Evolutionary conservation across 2,888 invertebrate genomes (phyloP).

Genomic region (Gymnoscelis rufifasciata): DNA sequence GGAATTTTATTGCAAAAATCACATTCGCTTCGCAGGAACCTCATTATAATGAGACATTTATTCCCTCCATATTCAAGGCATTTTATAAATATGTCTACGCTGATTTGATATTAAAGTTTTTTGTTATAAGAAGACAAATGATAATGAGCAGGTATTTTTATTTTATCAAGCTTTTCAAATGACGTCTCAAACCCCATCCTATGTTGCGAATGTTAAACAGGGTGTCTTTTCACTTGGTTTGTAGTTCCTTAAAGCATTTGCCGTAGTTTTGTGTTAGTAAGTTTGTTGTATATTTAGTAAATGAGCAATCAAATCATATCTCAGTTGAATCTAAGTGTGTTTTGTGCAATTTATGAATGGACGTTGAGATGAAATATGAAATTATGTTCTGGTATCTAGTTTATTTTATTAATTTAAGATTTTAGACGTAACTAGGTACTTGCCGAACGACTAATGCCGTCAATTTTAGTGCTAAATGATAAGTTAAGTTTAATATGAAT

Average conservation of each 20-base stretch:
- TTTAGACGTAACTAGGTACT: conserved; percentile 20
- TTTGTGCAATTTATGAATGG: conserved; percentile 23
- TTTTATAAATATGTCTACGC: no score
- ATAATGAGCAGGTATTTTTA: no score
- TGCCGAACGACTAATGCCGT: conserved; percentile 22
- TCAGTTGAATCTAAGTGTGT: conserved; percentile 26
- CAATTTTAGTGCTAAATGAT: conserved; percentile 20
- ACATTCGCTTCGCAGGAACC: no score
- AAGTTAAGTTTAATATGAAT: conserved; percentile 6
- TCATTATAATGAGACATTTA: no score
- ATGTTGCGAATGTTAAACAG: conserved; percentile 14
- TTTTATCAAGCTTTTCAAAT: neutral
- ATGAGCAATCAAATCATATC: conserved; percentile 28
- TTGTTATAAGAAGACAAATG: no score
- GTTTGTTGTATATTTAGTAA: conserved; percentile 28
- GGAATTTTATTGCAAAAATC: no score
- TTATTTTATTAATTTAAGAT: conserved; percentile 5
- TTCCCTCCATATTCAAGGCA: no score
- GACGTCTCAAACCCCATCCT: no score
- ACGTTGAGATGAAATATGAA: conserved; percentile 10
- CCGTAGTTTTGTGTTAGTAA: conserved; percentile 40
- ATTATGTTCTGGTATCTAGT: conserved; percentile 11
- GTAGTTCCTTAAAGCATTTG: conserved; percentile 73
- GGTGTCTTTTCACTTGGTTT: conserved; percentile 33
- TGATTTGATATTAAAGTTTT: no score